Conservation (phyloP, 2,797 vertebrate genomes). For the Balearica regulorum region DNA sequence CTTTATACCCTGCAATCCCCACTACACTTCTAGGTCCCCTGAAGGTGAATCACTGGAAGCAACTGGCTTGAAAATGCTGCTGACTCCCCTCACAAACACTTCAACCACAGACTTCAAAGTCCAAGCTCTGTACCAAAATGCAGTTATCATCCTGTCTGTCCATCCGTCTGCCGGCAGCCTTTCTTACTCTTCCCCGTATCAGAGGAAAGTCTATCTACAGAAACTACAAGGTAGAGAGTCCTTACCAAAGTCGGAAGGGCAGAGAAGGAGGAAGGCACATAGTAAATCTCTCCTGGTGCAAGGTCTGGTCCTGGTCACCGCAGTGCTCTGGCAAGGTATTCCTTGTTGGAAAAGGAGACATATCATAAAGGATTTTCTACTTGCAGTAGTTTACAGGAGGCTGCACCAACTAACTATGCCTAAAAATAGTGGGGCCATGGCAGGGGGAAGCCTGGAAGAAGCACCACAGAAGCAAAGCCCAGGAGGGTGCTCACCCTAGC, state of each 20-base stretch:
- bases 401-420: background rate
- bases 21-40: background rate
- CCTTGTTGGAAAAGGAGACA: background rate
- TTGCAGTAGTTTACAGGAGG: background rate
- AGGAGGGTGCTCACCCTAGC: background rate
- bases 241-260: background rate
- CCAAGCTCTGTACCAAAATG: background rate
- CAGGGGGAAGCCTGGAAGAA: background rate
- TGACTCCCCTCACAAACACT: background rate
- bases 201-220: background rate
- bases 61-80: background rate
- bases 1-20: background rate
- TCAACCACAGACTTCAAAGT: background rate
- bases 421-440: background rate
- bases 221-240: background rate
- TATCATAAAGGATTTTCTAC: background rate
- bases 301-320: background rate
- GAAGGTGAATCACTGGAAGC: constrained; percentile 25
- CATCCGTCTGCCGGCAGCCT: background rate
- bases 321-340: background rate
- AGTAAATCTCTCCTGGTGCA: background rate
- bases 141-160: background rate
- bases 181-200: background rate
- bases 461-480: background rate
- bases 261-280: background rate